A percentile compares a stretch with the other conserved stretches of the same genome.
These are phyloP conservation scores for Apamea anceps DNA, from an alignment of 2,888 invertebrate genomes.

Conservation along the genomic window DNA sequence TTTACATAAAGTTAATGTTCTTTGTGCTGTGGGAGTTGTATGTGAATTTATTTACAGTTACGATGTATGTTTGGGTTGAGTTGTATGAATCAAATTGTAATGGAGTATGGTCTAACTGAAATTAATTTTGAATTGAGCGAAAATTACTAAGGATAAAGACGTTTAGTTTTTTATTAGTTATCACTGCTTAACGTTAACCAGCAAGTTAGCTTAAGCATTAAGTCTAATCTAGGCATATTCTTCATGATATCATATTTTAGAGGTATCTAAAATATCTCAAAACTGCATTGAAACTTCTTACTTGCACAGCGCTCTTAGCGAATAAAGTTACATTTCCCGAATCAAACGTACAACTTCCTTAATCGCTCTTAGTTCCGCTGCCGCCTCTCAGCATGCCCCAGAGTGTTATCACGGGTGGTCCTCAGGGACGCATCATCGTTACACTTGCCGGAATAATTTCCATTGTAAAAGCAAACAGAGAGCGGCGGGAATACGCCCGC, in stretches of 20 bases:
- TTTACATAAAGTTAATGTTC: constrained; percentile 48
- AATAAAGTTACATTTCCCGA: neutral
- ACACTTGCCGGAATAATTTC: constrained; percentile 76
- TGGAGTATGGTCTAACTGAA: neutral
- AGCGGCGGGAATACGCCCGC: constrained; percentile 56
- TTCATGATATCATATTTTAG: neutral
- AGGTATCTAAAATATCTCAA: neutral
- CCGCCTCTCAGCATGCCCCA: constrained; percentile 4
- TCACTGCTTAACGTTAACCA: neutral
- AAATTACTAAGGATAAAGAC: neutral
- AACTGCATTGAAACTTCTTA: neutral
- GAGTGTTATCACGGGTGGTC: constrained; percentile 51
- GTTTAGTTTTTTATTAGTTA: neutral
- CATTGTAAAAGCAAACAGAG: constrained; percentile 72
- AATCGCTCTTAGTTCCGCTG: constrained; percentile 20
- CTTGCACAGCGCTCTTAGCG: neutral
- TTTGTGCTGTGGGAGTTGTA: constrained; percentile 34
- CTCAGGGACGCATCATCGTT: constrained; percentile 74
- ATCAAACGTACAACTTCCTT: neutral
- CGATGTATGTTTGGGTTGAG: neutral
- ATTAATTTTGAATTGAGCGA: neutral
- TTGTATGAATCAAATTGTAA: constrained; percentile 2
- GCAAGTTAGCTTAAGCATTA: neutral
- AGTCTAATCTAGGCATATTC: neutral
- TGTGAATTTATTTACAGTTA: constrained; percentile 20